Percentiles rank a stretch among this genome's conserved stretches.
Conservation (phyloP, 2,113 vertebrate species). For the Upupa epops region DNA sequence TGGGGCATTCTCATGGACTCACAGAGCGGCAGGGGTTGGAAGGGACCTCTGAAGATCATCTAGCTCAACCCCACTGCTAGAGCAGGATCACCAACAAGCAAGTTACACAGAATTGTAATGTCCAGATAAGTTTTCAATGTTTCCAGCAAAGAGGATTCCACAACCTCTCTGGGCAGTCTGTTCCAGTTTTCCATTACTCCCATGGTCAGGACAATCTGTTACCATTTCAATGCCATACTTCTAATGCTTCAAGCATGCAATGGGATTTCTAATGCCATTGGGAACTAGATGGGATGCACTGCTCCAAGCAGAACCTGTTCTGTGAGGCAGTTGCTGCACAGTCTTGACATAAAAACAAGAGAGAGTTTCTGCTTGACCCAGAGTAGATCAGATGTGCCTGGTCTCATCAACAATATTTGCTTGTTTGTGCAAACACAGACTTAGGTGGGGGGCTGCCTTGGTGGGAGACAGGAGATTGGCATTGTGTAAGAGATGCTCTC, state of each 20-base stretch:
- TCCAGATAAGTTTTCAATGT: too few species aligned
- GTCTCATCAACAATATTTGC: neutral
- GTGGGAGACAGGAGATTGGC: neutral
- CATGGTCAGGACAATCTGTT: neutral
- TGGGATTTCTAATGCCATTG: accelerated
- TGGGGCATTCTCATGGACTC: neutral
- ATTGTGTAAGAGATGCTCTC: neutral
- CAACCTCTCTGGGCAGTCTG: too few species aligned
- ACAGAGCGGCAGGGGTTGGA: too few species aligned
- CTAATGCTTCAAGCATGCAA: neutral
- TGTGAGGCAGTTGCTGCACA: neutral
- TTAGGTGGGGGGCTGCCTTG: accelerated
- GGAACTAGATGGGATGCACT: neutral
- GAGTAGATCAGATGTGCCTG: neutral
- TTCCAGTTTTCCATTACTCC: too few species aligned
- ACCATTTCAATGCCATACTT: neutral
- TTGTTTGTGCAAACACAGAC: neutral
- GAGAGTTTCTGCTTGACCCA: neutral
- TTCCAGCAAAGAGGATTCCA: too few species aligned
- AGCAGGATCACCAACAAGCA: too few species aligned
- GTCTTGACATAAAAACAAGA: accelerated
- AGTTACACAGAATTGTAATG: too few species aligned
- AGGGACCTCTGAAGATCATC: too few species aligned
- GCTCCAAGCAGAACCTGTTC: neutral
- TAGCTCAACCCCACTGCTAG: too few species aligned